Base-by-base conservation (phyloP, 2,797 vertebrate genomes). In the Sebastes iracundus region DNA sequence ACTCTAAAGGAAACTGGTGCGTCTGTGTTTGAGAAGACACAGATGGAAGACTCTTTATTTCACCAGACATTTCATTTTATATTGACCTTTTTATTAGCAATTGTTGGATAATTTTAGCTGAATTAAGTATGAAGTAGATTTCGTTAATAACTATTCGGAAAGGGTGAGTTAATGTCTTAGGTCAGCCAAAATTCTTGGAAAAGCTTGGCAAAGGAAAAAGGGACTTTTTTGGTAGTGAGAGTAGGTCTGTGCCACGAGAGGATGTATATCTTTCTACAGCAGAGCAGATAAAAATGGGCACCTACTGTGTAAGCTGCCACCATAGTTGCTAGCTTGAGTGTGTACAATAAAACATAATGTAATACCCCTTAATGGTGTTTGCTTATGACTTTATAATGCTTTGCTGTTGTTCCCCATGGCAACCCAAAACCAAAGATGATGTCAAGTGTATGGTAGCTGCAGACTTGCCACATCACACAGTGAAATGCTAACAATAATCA, bases 361-460 rank as follows among this genome's bases (percentile, higher is more conserved):
- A 80, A 80, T 76, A 64, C 0, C 35, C 38, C 55, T 70, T 79
- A 66, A 74, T 84, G 63, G 56, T 70, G 65, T 82, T 87, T 86
- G 66, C 77, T 79, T 75, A 27, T 5, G 66, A 79, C 79, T 82
- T 84, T 82, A 82, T 70, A 82, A 85, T 84, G 80, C 74, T 80
- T 84, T 77, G 64, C 56, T 86, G 75, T 83, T 82, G 77, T 64
- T 87, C 53, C 38, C 87, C 83, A 87, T 88, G 73, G 76, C 60
- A 92, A 91, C 86, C 59, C 42, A 78, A 78, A 85, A 86, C 80
- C 84, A 84, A 69, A 77, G 64, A 90, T 93, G 90, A 90, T 75
- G 89, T 92, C 86, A 92, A 77, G 83, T 85, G 70, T 77, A 84
- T 83, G 79, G 59, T 82, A 86, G 71, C 79, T 68, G 6, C 32